phyloP scores from a whole-genome alignment of 1,140 invertebrate genomes.

The Heterodera carotae region DNA sequence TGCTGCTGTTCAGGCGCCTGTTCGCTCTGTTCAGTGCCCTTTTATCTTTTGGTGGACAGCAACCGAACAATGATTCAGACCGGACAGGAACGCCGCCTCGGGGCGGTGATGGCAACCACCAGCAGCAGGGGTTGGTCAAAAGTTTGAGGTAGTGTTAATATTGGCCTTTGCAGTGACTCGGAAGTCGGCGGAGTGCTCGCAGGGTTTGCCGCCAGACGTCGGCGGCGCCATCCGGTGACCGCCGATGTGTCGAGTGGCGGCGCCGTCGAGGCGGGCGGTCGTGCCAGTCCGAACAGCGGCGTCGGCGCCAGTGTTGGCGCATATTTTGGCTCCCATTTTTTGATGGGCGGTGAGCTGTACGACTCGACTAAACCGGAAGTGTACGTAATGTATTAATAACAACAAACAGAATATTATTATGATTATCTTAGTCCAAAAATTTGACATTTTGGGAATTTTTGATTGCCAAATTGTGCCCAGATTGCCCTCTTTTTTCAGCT shows the following conservation, averaged over 20 bases:
- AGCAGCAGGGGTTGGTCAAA: not conserved
- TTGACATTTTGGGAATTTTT: no score
- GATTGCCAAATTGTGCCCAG: no score
- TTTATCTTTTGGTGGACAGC: not conserved
- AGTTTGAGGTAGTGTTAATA: not conserved
- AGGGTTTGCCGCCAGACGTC: not conserved
- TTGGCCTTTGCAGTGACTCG: not conserved
- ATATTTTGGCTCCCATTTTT: conserved; percentile 51
- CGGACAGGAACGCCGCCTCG: not conserved
- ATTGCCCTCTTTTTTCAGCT: conserved; percentile 2
- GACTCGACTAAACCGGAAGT: conserved; percentile 50
- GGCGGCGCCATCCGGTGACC: not conserved
- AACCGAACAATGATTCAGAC: not conserved
- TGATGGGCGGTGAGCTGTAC: conserved; percentile 55
- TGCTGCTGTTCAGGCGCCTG: not conserved
- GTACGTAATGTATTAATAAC: no score
- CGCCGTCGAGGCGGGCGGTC: not conserved
- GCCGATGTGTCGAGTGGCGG: not conserved
- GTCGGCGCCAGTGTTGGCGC: not conserved
- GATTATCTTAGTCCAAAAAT: no score
- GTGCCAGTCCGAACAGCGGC: conserved; percentile 13
- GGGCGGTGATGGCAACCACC: not conserved
- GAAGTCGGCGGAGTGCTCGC: not conserved
- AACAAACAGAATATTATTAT: no score
- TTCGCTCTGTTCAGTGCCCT: not conserved